phyloP scores from a whole-genome alignment of 2,113 vertebrate species.

The Anguilla japonica region DNA sequence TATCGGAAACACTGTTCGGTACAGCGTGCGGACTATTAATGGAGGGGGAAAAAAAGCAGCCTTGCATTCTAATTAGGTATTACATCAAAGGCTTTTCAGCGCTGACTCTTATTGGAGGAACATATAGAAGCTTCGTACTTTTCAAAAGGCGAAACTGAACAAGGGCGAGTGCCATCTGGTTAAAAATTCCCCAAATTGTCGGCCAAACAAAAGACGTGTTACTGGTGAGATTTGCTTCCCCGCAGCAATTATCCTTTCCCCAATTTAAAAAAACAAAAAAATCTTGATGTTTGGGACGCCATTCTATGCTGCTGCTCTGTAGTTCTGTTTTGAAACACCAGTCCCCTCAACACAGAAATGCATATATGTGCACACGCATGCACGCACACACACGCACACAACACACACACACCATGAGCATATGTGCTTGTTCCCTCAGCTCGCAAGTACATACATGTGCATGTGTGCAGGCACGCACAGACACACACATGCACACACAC shows the following conservation, averaged over 20 bases:
- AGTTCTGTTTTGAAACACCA: too few species aligned
- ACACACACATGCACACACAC: not conserved
- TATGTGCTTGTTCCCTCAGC: too few species aligned
- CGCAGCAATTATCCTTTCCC: not conserved
- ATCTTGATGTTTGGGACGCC: not conserved
- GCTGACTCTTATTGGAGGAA: not conserved
- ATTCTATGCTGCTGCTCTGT: too few species aligned
- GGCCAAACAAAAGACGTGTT: not conserved
- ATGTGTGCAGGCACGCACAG: not conserved
- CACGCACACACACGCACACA: not conserved
- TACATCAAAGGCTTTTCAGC: not conserved
- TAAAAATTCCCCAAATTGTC: not conserved
- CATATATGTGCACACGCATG: conserved; percentile 1
- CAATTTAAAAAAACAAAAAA: not conserved
- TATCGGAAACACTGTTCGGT: not conserved
- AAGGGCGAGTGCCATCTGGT: not conserved
- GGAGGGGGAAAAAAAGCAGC: not conserved
- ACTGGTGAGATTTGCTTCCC: not conserved
- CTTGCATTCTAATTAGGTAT: not conserved
- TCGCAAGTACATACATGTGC: too few species aligned
- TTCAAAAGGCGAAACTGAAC: not conserved
- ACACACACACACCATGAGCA: not conserved
- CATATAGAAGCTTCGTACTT: not conserved
- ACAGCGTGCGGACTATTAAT: not conserved
- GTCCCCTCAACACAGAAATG: conserved; percentile 3